These are phyloP conservation scores for Circus cinereus DNA, from an alignment of 2,797 vertebrate species.

Conservation along the genomic window DNA sequence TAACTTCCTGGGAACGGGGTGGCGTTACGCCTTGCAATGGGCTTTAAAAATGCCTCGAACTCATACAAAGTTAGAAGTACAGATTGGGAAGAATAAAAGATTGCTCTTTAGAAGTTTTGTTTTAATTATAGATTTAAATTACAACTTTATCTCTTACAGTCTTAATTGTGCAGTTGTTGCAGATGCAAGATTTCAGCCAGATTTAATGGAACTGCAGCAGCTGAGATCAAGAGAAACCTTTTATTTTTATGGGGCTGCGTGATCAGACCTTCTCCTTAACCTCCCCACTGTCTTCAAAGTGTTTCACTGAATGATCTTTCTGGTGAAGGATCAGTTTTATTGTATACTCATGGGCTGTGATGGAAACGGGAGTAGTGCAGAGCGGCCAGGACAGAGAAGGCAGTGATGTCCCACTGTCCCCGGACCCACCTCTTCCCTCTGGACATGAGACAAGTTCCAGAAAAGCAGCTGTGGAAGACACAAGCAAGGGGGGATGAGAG, in stretches of 20 bases:
- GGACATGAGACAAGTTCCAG: background rate
- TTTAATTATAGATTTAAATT: conserved; percentile 40
- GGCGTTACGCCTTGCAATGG: background rate
- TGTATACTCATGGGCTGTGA: background rate
- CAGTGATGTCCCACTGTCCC: background rate
- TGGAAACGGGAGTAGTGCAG: background rate
- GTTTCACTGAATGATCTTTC: background rate
- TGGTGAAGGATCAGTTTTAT: background rate
- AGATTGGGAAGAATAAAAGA: background rate
- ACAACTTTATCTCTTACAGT: background rate
- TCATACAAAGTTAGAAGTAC: background rate
- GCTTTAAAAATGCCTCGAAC: background rate
- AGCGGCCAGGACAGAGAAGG: background rate
- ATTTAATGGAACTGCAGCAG: background rate
- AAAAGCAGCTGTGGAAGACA: background rate
- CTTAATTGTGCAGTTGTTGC: background rate
- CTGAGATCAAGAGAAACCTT: background rate
- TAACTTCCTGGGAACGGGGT: background rate
- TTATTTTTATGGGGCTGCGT: background rate
- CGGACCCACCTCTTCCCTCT: background rate
- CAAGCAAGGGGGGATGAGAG: background rate
- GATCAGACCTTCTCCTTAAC: background rate
- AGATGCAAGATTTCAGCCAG: background rate
- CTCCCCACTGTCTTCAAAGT: background rate
- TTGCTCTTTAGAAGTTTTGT: background rate